These are phyloP conservation scores for Mustela lutreola DNA, from an alignment of 2,113 vertebrate genomes.

Conservation along the genomic window DNA sequence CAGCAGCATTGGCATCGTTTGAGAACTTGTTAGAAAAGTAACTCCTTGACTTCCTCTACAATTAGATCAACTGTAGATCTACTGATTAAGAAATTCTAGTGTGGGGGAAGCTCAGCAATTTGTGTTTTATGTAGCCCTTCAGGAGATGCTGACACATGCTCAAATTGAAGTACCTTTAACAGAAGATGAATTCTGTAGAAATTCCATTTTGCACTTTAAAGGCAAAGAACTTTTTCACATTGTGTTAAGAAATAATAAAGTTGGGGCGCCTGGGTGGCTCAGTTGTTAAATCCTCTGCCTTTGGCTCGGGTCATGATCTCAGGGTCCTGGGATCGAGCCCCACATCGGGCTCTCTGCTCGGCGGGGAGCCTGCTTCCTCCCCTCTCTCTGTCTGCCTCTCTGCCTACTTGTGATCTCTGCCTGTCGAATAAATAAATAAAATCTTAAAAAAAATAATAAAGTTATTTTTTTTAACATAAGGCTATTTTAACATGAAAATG, in stretches of 20 bases:
- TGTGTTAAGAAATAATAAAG: constrained; percentile 34
- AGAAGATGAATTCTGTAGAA: not conserved
- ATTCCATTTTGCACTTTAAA: not conserved
- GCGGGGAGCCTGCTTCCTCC: no score
- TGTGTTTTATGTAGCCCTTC: not conserved
- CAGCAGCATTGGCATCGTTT: not conserved
- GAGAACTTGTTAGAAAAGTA: constrained; percentile 13
- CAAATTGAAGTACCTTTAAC: not conserved
- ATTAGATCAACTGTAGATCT: not conserved
- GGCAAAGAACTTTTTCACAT: not conserved
- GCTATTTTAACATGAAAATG: constrained; percentile 23
- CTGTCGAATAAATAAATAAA: no score
- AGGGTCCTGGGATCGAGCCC: no score
- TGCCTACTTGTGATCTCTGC: no score
- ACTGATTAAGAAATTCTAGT: constrained; percentile 3
- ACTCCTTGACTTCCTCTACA: not conserved
- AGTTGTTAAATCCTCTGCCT: no score
- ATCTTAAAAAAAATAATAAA: not conserved
- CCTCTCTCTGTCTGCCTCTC: no score
- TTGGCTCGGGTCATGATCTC: no score
- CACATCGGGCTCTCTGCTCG: no score
- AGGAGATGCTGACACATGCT: not conserved
- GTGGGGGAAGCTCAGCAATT: not conserved
- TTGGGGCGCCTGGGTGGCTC: no score
- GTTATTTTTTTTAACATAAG: not conserved